phyloP scores from a whole-genome alignment of 2,888 invertebrate species.

The Cynaeus angustus region DNA sequence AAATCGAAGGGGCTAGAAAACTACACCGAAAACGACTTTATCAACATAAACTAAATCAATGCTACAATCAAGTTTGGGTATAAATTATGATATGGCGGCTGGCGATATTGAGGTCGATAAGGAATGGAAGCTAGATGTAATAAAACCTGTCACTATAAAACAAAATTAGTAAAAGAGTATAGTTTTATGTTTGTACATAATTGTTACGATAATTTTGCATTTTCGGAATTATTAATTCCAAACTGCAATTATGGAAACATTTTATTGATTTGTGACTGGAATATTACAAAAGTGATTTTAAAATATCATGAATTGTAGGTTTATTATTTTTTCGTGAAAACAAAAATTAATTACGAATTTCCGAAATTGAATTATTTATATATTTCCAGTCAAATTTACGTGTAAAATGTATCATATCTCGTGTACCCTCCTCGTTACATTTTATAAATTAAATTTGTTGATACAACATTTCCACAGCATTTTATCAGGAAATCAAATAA shows the following conservation, averaged over 20 bases:
- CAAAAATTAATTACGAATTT: too few relatives aligned
- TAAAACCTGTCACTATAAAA: conserved; percentile 1
- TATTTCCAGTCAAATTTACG: too few relatives aligned
- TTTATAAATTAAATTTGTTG: neutral
- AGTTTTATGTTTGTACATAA: too few relatives aligned
- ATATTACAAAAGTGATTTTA: too few relatives aligned
- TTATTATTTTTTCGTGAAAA: too few relatives aligned
- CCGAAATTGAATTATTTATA: too few relatives aligned
- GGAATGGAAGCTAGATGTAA: neutral
- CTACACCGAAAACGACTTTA: conserved; percentile 59
- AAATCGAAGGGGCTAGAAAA: conserved; percentile 42
- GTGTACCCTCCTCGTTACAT: neutral
- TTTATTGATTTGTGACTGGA: too few relatives aligned
- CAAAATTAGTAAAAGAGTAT: too few relatives aligned
- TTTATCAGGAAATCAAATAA: conserved; percentile 36
- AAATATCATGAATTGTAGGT: too few relatives aligned
- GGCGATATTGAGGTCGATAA: neutral
- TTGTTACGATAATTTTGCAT: too few relatives aligned
- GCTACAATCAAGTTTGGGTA: conserved; percentile 44
- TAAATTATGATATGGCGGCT: conserved; percentile 1
- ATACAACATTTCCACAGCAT: conserved; percentile 2
- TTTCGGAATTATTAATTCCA: too few relatives aligned
- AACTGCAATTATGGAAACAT: too few relatives aligned
- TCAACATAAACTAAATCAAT: conserved; percentile 55
- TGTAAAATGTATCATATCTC: neutral